These are phyloP conservation scores for Andrena minutula DNA, from an alignment of 2,888 invertebrate genomes.

Conservation along the genomic window DNA sequence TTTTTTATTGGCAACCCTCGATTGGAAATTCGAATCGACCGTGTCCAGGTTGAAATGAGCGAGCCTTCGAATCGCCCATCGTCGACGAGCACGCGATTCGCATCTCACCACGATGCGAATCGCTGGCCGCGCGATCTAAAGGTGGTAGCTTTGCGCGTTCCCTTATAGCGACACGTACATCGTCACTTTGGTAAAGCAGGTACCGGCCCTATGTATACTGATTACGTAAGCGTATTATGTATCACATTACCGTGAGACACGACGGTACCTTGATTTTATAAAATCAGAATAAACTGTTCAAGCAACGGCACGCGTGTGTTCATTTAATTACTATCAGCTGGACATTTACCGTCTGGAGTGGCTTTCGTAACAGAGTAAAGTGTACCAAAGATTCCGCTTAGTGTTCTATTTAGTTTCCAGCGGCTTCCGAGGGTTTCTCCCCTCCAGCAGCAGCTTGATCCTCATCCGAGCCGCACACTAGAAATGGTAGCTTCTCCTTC, in stretches of 20 bases:
- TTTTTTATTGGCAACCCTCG: constrained; percentile 17
- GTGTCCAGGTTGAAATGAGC: constrained; percentile 30
- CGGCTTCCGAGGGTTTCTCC: constrained; percentile 35
- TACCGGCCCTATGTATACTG: constrained; percentile 53
- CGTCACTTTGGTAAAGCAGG: constrained; percentile 69
- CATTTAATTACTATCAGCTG: constrained; percentile 4
- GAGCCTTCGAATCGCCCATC: constrained; percentile 65
- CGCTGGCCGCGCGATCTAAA: constrained; percentile 68
- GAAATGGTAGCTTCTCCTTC: constrained; percentile 91
- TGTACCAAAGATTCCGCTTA: constrained; percentile 4
- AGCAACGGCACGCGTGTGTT: constrained; percentile 65
- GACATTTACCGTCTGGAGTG: background rate
- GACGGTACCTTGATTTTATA: constrained; percentile 81
- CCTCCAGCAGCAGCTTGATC: constrained; percentile 86
- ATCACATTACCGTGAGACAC: constrained; percentile 49
- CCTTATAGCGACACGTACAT: constrained; percentile 57
- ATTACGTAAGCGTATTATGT: constrained; percentile 56
- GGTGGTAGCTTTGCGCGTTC: constrained; percentile 69
- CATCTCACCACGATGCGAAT: constrained; percentile 79
- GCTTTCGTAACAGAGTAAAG: background rate
- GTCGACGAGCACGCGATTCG: constrained; percentile 69
- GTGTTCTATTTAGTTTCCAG: constrained; percentile 13
- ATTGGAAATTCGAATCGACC: constrained; percentile 1
- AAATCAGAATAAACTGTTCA: constrained; percentile 81
- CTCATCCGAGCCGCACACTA: constrained; percentile 88